Base-by-base conservation (phyloP, 2,797 vertebrate genomes). In the Oryzias dopingdopingensis region DNA sequence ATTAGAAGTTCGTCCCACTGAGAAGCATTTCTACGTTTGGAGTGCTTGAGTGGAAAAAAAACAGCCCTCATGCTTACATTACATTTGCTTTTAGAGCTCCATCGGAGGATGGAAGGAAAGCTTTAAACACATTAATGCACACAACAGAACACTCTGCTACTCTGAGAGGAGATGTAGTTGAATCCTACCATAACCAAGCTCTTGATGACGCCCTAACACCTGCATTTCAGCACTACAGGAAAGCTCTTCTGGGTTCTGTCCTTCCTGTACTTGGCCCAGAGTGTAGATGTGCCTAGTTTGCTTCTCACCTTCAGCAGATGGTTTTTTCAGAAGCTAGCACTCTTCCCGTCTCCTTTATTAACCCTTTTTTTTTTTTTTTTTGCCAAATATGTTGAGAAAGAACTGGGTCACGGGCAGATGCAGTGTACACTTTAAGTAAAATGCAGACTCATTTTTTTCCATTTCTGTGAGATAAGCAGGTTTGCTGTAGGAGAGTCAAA, bases 401-500 rank as follows among this genome's bases (percentile, higher is more conserved):
- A 87, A 83, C 51, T 86, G 76, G 88, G 83, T 88, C 83, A 85
- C 1, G 75, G 72, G 62, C 80, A 78, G 68, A 76, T 42, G 63
- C 71, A 64, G 70, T 52, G 42, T 58, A 50, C 56, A 63, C 56
- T 70, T 66, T 61, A 54, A 48, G 40, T 43, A 80, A 58, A 46
- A 24, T 56, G 52, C 59, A 49, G 51, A 52, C 43, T 45, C 6
- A 44, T 70, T 54, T 14, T 67, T 43, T 60, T 51, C 26, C 26
- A 46, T 69, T 76, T 63, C 32, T 29, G 29, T 45, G 51, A 53
- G 56, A 42, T 29, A 17, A 51, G 52, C 32, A 50, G 18, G 42
- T 67, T 67, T 66, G 59, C 64, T 63, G 29, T 20, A 15, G 52
- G 42, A 43, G 22, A 55, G 44, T 47, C 42, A 23, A 53, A 44